Conservation (phyloP, 2,888 invertebrate genomes). For the Tuberolachnus salignus region DNA sequence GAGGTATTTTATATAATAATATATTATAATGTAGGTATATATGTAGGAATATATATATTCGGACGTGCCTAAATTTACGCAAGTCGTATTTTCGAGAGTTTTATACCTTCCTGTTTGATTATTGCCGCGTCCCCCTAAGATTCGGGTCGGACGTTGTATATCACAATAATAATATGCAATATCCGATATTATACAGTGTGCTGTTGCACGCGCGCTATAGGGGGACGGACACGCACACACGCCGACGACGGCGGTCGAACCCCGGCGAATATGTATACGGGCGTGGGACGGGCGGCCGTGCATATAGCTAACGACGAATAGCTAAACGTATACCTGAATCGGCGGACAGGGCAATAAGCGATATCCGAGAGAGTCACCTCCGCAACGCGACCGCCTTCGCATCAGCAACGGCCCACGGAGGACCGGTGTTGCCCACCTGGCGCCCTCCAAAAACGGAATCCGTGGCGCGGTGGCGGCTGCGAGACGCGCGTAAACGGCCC, state of each 20-base stretch:
- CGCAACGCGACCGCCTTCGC: conserved; percentile 46
- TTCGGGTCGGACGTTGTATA: background rate
- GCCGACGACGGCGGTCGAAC: background rate
- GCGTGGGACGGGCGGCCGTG: conserved; percentile 31
- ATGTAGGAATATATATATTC: background rate
- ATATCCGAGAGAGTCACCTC: conserved; percentile 38
- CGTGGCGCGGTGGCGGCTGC: background rate
- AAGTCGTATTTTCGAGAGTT: background rate
- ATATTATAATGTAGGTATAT: background rate
- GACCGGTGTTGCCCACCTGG: conserved; percentile 55
- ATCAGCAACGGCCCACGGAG: conserved; percentile 37
- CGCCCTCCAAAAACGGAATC: conserved; percentile 56
- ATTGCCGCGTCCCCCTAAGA: background rate
- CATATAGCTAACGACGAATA: background rate
- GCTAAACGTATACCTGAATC: conserved; percentile 9
- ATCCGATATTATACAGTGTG: background rate
- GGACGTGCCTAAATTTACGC: conserved; percentile 26
- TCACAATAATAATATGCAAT: background rate
- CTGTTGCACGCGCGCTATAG: background rate
- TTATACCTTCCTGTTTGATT: background rate
- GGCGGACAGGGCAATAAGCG: background rate
- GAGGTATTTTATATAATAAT: no score
- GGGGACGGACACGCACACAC: background rate
- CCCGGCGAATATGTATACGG: no score
- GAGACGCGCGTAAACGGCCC: conserved; percentile 27